phyloP scores from a whole-genome alignment of 92 coral and sea anemone species.

The Epizoanthus stellaris region DNA sequence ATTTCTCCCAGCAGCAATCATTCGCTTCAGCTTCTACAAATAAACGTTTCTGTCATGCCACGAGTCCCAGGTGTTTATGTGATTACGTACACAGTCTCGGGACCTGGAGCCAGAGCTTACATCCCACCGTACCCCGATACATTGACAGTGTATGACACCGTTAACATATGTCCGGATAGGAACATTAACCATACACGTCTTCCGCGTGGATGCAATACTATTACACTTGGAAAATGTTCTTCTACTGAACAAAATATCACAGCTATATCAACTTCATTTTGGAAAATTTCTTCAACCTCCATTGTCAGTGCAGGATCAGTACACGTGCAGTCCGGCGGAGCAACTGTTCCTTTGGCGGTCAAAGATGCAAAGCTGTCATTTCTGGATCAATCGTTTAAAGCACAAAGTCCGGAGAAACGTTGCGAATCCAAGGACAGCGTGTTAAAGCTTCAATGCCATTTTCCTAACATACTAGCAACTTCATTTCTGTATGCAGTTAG shows the following conservation, averaged over 20 bases:
- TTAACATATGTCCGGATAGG: conserved; percentile 18
- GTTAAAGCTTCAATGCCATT: conserved; percentile 12
- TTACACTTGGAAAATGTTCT: conserved; percentile 36
- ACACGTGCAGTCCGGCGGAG: conserved; percentile 8
- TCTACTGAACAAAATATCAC: conserved; percentile 12
- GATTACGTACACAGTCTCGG: conserved; percentile 60
- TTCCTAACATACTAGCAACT: conserved; percentile 37
- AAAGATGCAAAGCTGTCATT: conserved; percentile 45
- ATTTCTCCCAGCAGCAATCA: conserved; percentile 5
- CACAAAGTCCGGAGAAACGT: background rate
- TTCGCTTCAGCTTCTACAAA: conserved; percentile 4
- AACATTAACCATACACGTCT: background rate
- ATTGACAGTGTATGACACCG: conserved; percentile 41
- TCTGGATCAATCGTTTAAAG: background rate
- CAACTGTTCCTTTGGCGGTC: conserved; percentile 51
- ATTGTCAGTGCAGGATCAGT: conserved; percentile 54
- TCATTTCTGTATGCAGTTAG: conserved; percentile 47
- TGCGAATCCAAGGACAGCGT: too few relatives aligned
- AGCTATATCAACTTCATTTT: conserved; percentile 57
- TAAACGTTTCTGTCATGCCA: conserved; percentile 49
- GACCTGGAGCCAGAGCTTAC: conserved; percentile 48
- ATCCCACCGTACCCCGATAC: conserved; percentile 32
- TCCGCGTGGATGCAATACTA: conserved; percentile 63
- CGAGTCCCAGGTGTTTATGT: conserved; percentile 50
- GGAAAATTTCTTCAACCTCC: conserved; percentile 32